phyloP scores from a whole-genome alignment of 2,113 vertebrate species.

The Vulpes ferrilata region DNA sequence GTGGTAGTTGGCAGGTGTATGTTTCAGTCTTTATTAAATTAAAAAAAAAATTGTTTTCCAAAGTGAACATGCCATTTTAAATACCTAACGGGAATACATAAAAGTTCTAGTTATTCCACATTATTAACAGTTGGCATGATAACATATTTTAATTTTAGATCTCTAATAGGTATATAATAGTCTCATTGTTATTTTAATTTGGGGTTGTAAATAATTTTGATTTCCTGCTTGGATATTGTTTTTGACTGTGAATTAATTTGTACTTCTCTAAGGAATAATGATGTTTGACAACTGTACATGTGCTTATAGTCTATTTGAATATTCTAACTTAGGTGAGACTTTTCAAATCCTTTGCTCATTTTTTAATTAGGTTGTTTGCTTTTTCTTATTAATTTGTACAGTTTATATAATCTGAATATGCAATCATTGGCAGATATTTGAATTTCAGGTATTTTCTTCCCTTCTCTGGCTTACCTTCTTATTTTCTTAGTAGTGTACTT shows the following conservation, averaged over 20 bases:
- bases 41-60: background rate
- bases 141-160: background rate
- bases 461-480: background rate
- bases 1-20: background rate
- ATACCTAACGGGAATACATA: background rate
- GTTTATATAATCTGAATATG: background rate
- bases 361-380: background rate
- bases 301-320: background rate
- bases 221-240: background rate
- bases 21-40: background rate
- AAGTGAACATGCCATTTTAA: background rate
- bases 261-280: background rate
- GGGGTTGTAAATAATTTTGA: background rate
- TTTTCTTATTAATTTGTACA: background rate
- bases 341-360: background rate
- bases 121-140: background rate
- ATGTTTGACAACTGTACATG: background rate
- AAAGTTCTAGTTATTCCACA: background rate
- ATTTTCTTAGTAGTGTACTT: background rate
- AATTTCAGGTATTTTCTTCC: background rate
- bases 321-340: background rate
- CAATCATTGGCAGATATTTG: background rate
- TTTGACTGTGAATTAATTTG: background rate
- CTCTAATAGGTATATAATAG: background rate
- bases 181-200: background rate